Conservation (phyloP, 2,797 vertebrate species). For the Anabacerthia variegaticeps region DNA sequence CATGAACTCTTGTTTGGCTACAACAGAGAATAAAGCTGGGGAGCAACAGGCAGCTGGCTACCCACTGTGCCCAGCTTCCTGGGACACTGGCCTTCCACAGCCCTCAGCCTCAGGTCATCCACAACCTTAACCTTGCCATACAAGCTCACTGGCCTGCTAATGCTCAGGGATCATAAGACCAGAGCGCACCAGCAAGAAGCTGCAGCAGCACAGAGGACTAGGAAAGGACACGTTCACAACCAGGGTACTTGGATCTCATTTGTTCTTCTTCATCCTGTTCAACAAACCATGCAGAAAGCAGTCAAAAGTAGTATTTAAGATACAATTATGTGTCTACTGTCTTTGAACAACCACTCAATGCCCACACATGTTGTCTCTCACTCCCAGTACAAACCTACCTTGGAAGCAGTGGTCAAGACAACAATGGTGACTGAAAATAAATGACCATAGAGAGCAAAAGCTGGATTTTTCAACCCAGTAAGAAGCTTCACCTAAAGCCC, state of each 20-base stretch:
- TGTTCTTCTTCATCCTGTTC: neutral
- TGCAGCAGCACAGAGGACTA: neutral
- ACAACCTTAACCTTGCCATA: too few species aligned
- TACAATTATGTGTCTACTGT: rapidly evolving
- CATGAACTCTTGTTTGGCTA: neutral
- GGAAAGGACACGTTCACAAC: rapidly evolving
- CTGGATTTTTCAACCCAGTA: neutral
- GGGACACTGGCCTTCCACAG: neutral
- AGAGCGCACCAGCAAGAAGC: neutral
- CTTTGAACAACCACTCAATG: neutral
- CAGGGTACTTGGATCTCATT: neutral
- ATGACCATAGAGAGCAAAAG: neutral
- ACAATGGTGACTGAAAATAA: neutral
- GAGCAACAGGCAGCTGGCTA: neutral
- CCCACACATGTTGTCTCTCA: rapidly evolving
- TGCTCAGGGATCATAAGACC: neutral
- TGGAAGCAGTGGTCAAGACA: neutral
- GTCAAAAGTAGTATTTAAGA: neutral
- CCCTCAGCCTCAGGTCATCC: neutral
- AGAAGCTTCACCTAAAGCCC: neutral
- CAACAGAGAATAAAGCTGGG: neutral
- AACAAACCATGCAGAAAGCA: neutral
- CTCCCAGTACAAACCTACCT: neutral
- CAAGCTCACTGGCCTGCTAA: neutral
- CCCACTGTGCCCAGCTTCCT: neutral